Conservation (phyloP, 1,140 invertebrate species). For the Diorhabda carinulata region DNA sequence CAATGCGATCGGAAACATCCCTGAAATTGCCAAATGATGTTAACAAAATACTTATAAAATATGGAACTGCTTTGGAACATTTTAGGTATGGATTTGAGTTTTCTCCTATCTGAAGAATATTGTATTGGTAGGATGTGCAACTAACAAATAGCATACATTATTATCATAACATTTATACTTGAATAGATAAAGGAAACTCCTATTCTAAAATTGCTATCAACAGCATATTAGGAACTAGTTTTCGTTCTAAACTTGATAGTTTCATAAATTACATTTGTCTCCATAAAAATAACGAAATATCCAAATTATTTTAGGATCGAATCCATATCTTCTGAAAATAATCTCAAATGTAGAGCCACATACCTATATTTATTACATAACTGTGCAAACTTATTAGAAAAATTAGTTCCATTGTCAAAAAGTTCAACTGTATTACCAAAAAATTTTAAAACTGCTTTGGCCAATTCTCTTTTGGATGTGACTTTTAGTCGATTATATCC, state of each 20-base stretch:
- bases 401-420: slow-evolving; percentile 37
- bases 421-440: slow-evolving; percentile 38
- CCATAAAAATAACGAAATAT: no score
- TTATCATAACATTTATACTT: no score
- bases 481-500: slow-evolving; percentile 44
- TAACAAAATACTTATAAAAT: slow-evolving; percentile 37
- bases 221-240: no score
- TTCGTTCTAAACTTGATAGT: no score
- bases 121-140: no score
- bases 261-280: no score
- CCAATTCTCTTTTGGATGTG: slow-evolving; percentile 41
- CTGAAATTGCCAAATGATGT: slow-evolving; percentile 34
- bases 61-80: slow-evolving; percentile 50
- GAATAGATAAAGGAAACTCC: no score
- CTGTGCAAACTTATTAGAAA: slow-evolving; percentile 34
- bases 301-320: slow-evolving; percentile 38
- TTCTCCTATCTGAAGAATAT: no score
- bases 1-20: slow-evolving; percentile 16
- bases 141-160: no score
- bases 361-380: slow-evolving; percentile 40
- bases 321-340: slow-evolving; percentile 36
- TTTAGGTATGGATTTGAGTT: slow-evolving; percentile 45
- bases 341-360: slow-evolving; percentile 32
- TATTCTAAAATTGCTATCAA: no score
- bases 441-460: slow-evolving; percentile 43